These are phyloP conservation scores for Mesocentrotus franciscanus DNA, from an alignment of 53 echinoderm and acorn worm species.

Conservation along the genomic window DNA sequence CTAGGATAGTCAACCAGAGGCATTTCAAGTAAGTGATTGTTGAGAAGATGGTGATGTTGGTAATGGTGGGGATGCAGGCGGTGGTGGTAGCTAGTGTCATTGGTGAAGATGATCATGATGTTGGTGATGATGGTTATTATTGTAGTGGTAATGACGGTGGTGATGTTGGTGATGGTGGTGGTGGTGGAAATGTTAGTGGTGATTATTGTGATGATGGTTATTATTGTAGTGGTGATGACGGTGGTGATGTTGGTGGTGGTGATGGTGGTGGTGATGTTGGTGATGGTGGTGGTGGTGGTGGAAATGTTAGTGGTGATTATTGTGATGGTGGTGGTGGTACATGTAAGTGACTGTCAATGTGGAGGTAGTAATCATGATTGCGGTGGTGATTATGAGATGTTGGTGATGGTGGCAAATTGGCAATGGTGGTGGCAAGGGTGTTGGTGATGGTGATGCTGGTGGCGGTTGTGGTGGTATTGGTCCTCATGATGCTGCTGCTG, in stretches of 20 bases:
- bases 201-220: background rate
- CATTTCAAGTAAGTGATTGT: constrained; percentile 91
- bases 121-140: background rate
- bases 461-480: background rate
- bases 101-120: constrained; percentile 57
- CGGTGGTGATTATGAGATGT: background rate
- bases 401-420: background rate
- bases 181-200: background rate
- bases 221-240: background rate
- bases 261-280: too few species aligned
- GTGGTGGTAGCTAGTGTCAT: constrained; percentile 53
- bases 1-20: constrained; percentile 82
- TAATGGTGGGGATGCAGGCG: constrained; percentile 61
- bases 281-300: background rate
- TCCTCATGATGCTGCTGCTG: background rate
- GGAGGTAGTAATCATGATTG: background rate
- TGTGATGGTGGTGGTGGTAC: background rate
- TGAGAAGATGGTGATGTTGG: constrained; percentile 56
- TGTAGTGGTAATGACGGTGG: too few species aligned
- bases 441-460: background rate
- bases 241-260: too few species aligned
- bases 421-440: background rate
- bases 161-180: background rate
- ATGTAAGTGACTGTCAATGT: background rate
- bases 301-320: background rate